These are phyloP conservation scores for Acanthopagrus latus DNA, from an alignment of 2,797 vertebrate genomes.

Conservation along the genomic window DNA sequence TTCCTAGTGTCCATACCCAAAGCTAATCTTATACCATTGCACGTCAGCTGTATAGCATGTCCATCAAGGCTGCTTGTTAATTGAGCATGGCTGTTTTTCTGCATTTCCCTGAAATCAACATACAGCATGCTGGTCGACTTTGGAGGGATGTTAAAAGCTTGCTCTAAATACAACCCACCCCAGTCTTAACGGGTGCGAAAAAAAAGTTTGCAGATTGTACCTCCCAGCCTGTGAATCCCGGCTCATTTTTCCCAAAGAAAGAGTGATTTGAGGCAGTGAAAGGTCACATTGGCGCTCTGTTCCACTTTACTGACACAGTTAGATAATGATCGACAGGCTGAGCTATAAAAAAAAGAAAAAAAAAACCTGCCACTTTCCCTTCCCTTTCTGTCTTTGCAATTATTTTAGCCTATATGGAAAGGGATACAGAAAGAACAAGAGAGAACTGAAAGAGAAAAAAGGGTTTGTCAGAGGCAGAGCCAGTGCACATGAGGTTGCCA, in stretches of 20 bases:
- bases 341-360: slow-evolving; percentile 44
- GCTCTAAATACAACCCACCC: slow-evolving; percentile 6
- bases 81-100: background rate
- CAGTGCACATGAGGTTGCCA: slow-evolving; percentile 13
- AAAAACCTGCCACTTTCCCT: slow-evolving; percentile 60
- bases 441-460: slow-evolving; percentile 71
- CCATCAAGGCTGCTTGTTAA: too few species aligned
- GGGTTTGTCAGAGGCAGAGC: slow-evolving; percentile 40
- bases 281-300: slow-evolving; percentile 81
- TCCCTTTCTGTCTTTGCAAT: slow-evolving; percentile 62
- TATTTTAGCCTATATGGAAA: slow-evolving; percentile 5
- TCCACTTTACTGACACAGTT: slow-evolving; percentile 86
- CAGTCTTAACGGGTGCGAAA: slow-evolving; percentile 28
- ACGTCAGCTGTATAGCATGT: too few species aligned
- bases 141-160: background rate
- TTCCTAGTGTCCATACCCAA: background rate
- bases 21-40: too few species aligned
- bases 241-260: slow-evolving; percentile 58
- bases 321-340: slow-evolving; percentile 76
- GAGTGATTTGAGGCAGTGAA: slow-evolving; percentile 73
- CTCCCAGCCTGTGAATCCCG: slow-evolving; percentile 40
- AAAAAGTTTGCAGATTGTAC: slow-evolving; percentile 26
- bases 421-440: background rate
- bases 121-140: background rate
- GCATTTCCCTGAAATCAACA: background rate